Evolutionary conservation across 2,797 vertebrate species (phyloP).

Genomic region (Sciaenops ocellatus): DNA sequence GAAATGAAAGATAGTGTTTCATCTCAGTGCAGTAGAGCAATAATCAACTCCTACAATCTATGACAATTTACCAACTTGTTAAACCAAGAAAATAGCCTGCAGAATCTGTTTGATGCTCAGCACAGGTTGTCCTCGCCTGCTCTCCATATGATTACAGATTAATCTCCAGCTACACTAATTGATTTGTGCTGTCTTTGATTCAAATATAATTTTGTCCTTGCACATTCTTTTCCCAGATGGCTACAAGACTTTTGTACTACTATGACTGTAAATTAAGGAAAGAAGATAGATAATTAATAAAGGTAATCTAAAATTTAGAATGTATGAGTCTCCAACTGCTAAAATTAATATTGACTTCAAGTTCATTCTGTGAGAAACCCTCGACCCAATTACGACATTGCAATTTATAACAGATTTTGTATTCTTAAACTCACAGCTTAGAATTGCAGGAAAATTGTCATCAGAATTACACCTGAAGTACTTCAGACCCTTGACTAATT

Average conservation of each 20-base stretch:
- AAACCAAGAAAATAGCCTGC: conserved; percentile 44
- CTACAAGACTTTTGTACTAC: not conserved
- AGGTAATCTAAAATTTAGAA: not conserved
- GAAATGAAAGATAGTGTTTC: conserved; percentile 25
- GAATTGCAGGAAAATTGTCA: conserved; percentile 11
- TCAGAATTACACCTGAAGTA: conserved; percentile 6
- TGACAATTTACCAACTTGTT: conserved; percentile 46
- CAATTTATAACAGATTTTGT: not conserved
- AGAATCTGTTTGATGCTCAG: conserved; percentile 39
- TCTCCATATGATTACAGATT: conserved; percentile 22
- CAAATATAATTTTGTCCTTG: not conserved
- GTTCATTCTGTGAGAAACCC: conserved; percentile 1
- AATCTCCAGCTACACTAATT: conserved; percentile 12
- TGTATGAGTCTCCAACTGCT: not conserved
- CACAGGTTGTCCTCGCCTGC: conserved; percentile 10
- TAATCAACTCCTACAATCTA: conserved; percentile 43
- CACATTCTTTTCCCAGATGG: not conserved
- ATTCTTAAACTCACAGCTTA: not conserved
- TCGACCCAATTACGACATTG: not conserved
- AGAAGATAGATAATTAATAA: not conserved
- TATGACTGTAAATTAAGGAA: not conserved
- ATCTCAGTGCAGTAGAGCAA: conserved; percentile 32
- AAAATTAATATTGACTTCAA: not conserved
- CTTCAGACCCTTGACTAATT: conserved; percentile 21
- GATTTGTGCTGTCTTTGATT: conserved; percentile 17